phyloP scores from a whole-genome alignment of 2,113 vertebrate species.

The Cyprinodon variegatus region DNA sequence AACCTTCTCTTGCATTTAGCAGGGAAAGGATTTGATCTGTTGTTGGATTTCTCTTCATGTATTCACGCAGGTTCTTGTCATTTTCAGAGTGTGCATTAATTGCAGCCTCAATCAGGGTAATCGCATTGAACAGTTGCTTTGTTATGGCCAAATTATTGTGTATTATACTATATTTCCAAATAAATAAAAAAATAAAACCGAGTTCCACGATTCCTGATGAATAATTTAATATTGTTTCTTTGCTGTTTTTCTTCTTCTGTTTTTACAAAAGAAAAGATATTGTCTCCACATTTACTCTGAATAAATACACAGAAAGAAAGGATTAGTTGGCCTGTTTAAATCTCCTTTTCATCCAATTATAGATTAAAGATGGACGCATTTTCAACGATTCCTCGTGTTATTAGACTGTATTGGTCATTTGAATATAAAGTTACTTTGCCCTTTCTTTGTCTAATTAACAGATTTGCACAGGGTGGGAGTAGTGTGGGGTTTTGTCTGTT shows the following conservation, averaged over 20 bases:
- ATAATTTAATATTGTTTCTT: background rate
- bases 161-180: conserved; percentile 78
- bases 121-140: conserved; percentile 60
- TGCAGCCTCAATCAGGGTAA: conserved; percentile 63
- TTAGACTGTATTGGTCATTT: background rate
- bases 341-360: background rate
- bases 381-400: background rate
- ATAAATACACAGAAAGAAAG: background rate
- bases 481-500: background rate
- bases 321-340: background rate
- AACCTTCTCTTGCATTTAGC: background rate
- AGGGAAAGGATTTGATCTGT: background rate
- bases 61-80: background rate
- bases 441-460: background rate
- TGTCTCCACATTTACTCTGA: background rate
- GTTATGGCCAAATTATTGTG: conserved; percentile 70
- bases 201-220: conserved; percentile 51
- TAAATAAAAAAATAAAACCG: conserved; percentile 34
- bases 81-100: conserved; percentile 44
- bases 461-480: background rate
- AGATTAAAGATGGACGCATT: background rate
- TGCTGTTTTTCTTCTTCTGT: background rate
- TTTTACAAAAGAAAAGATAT: background rate
- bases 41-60: background rate
- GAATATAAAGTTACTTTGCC: background rate